phyloP scores from a whole-genome alignment of 2,888 invertebrate genomes.

The Tolmerus cingulatus region DNA sequence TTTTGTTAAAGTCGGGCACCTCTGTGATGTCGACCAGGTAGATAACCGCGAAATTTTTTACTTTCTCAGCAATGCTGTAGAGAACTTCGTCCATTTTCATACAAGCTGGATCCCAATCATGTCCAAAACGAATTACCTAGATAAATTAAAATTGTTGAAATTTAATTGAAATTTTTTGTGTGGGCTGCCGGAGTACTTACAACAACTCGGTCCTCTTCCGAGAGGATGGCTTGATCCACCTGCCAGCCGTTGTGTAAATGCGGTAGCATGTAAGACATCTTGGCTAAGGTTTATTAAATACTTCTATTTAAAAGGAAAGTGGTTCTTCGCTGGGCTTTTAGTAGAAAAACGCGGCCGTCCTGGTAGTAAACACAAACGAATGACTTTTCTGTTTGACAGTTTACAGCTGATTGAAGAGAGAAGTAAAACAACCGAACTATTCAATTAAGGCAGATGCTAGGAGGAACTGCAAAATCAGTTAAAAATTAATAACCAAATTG shows the following conservation, averaged over 20 bases:
- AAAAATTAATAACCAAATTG: neutral
- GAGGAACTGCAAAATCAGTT: neutral
- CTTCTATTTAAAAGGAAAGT: neutral
- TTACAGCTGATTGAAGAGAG: neutral
- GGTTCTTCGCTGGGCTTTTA: neutral
- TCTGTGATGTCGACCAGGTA: slow-evolving; percentile 97
- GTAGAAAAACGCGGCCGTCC: neutral
- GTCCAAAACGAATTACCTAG: slow-evolving; percentile 95
- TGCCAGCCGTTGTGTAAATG: slow-evolving; percentile 99
- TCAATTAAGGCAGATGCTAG: neutral
- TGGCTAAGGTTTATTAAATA: slow-evolving; percentile 52
- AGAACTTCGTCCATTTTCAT: slow-evolving; percentile 99
- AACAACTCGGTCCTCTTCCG: slow-evolving; percentile 98
- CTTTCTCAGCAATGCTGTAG: slow-evolving; percentile 95
- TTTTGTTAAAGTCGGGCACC: slow-evolving; percentile 99
- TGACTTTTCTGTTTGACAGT: neutral
- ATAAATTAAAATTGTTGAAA: neutral
- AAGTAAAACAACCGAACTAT: neutral
- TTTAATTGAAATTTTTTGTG: neutral
- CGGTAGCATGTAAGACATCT: slow-evolving; percentile 99
- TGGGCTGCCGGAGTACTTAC: slow-evolving; percentile 67
- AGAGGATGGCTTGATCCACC: slow-evolving; percentile 98
- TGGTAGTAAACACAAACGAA: neutral
- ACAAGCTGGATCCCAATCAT: slow-evolving; percentile 99
- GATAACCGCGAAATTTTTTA: slow-evolving; percentile 98